A percentile compares a stretch with the other conserved stretches of the same genome.
Conservation (phyloP, 1,140 invertebrate genomes). For the Bombus superbus region DNA sequence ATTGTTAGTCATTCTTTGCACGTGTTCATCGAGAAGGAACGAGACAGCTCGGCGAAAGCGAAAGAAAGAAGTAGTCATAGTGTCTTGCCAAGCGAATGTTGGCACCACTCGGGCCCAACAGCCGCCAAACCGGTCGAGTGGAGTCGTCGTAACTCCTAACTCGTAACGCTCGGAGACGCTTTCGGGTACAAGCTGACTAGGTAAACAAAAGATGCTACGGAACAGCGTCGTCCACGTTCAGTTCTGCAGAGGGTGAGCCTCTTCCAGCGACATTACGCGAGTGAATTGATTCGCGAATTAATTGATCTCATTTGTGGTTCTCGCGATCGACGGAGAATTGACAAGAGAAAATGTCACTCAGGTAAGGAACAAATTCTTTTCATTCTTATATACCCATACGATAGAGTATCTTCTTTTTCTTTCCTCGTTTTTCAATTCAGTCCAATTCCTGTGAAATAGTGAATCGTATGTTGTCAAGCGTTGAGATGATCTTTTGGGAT, state of each 20-base stretch:
- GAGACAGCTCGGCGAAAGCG: neutral
- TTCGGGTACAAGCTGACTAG: neutral
- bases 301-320: constrained; percentile 16
- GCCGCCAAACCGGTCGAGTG: constrained; percentile 51
- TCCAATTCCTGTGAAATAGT: too few species aligned
- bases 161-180: constrained; percentile 20
- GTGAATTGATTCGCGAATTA: neutral
- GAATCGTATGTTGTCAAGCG: neutral
- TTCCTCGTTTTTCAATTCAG: neutral
- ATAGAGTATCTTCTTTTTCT: neutral
- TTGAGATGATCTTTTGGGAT: neutral
- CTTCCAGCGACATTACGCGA: neutral
- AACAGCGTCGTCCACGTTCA: neutral
- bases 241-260: neutral
- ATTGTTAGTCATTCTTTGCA: too few species aligned
- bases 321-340: neutral
- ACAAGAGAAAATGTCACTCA: constrained; percentile 13
- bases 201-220: constrained; percentile 69
- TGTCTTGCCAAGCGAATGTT: constrained; percentile 37
- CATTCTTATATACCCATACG: neutral
- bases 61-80: neutral
- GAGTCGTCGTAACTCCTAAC: constrained; percentile 16
- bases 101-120: constrained; percentile 30
- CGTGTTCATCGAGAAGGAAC: too few species aligned
- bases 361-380: constrained; percentile 10